Evolutionary conservation across 2,113 vertebrate species (phyloP).

Genomic region (Vidua chalybeata): DNA sequence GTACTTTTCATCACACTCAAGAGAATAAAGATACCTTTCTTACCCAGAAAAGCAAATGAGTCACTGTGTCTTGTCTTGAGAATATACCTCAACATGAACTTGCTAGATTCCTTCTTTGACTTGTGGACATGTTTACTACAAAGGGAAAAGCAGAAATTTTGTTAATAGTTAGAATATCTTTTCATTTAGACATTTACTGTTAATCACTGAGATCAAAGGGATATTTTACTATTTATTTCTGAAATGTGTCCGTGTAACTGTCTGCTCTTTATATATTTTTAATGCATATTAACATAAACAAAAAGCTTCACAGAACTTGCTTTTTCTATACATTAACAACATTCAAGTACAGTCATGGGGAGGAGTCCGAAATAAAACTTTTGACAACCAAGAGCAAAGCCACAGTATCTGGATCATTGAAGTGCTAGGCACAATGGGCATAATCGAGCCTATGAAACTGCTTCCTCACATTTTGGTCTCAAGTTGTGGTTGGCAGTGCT

Average conservation of each 20-base stretch:
- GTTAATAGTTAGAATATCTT: not conserved
- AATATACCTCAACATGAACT: conserved; percentile 27
- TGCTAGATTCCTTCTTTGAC: not conserved
- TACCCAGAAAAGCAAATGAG: conserved; percentile 22
- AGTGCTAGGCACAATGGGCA: not conserved
- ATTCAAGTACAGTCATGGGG: not conserved
- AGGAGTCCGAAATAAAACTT: not conserved
- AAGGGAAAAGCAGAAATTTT: not conserved
- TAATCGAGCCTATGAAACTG: not conserved
- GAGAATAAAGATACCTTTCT: conserved; percentile 1
- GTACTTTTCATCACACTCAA: not conserved
- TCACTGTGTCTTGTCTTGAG: conserved; percentile 27
- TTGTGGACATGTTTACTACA: conserved; percentile 43
- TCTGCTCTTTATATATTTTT: not conserved
- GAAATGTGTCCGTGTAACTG: not conserved
- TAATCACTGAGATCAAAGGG: not conserved
- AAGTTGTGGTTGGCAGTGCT: not conserved
- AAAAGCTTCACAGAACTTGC: not conserved
- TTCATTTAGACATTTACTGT: not conserved
- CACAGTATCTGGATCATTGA: not conserved
- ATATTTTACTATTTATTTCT: not conserved
- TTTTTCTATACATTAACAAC: not conserved
- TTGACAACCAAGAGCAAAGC: not conserved
- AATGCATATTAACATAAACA: not conserved
- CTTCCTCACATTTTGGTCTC: not conserved